Percentiles rank a stretch among this genome's conserved stretches.
Conservation (phyloP, 2,797 vertebrate genomes). For the Gobionotothen gibberifrons region DNA sequence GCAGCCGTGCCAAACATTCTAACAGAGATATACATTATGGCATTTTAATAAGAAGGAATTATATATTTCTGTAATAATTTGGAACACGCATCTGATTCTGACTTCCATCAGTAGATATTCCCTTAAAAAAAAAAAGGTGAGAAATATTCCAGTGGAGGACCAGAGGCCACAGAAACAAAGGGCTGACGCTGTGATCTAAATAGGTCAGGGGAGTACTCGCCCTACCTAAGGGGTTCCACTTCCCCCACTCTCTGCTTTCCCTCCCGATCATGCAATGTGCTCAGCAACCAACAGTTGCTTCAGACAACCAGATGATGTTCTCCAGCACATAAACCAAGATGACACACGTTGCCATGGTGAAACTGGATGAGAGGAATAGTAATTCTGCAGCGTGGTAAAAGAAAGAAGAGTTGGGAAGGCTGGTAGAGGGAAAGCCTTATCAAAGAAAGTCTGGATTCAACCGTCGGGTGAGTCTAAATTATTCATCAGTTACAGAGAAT, state of each 20-base stretch:
- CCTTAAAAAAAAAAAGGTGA: constrained; percentile 44
- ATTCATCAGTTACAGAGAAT: constrained; percentile 62
- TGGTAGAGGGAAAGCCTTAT: constrained; percentile 48
- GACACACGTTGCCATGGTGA: constrained; percentile 79
- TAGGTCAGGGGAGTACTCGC: constrained; percentile 75
- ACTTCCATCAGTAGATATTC: constrained; percentile 18
- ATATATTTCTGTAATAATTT: constrained; percentile 24
- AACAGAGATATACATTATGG: constrained; percentile 10
- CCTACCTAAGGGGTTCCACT: constrained; percentile 67
- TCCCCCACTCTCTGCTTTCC: constrained; percentile 45
- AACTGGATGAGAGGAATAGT: constrained; percentile 64
- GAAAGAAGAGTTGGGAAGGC: constrained; percentile 30
- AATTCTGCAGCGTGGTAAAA: constrained; percentile 51
- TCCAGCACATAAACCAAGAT: constrained; percentile 67
- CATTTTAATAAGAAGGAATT: constrained; percentile 34
- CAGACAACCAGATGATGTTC: constrained; percentile 74
- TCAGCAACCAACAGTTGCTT: constrained; percentile 73
- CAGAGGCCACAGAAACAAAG: constrained; percentile 54
- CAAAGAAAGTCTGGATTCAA: constrained; percentile 56
- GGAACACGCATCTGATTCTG: constrained; percentile 7
- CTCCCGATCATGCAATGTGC: constrained; percentile 42
- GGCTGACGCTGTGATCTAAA: constrained; percentile 67
- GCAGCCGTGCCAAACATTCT: not conserved
- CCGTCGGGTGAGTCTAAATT: constrained; percentile 54
- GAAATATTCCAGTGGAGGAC: constrained; percentile 48